phyloP scores from a whole-genome alignment of 37 sponge, comb jelly and placozoan species.

The Beroe ovata region DNA sequence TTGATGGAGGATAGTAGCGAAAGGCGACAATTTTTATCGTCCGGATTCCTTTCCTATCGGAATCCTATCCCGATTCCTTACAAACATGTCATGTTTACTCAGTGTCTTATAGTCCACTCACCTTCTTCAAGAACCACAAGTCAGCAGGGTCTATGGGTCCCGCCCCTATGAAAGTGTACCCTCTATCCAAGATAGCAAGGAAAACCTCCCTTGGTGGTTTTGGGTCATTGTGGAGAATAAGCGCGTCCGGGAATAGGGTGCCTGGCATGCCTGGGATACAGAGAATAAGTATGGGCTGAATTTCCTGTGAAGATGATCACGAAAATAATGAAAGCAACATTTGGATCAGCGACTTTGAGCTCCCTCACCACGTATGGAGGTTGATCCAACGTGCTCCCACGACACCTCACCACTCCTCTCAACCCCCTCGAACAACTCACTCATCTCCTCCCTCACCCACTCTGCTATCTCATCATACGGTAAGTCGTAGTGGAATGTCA shows the following conservation, averaged over 20 bases:
- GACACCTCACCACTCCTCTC: background rate
- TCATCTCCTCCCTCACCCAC: background rate
- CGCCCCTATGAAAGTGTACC: constrained; percentile 2
- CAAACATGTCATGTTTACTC: no score
- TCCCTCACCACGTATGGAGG: constrained; percentile 6
- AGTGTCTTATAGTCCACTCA: no score
- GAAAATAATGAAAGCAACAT: no score
- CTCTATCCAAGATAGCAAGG: background rate
- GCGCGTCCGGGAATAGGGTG: constrained; percentile 17
- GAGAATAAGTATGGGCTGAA: no score
- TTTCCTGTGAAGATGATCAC: no score
- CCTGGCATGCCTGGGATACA: constrained; percentile 54
- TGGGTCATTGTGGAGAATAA: background rate
- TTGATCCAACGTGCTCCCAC: constrained; percentile 37
- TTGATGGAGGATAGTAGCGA: no score
- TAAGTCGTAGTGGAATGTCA: constrained; percentile 32
- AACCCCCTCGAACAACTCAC: background rate
- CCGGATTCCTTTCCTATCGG: no score
- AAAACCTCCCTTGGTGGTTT: constrained; percentile 16
- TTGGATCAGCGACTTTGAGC: no score
- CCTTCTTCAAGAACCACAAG: constrained; percentile 49
- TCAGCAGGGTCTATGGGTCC: constrained; percentile 17
- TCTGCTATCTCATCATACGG: constrained; percentile 15
- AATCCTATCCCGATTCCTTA: no score
- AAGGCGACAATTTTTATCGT: no score